Evolutionary conservation across 2,888 invertebrate genomes (phyloP).

Genomic region (Entomobrya multifasciata): DNA sequence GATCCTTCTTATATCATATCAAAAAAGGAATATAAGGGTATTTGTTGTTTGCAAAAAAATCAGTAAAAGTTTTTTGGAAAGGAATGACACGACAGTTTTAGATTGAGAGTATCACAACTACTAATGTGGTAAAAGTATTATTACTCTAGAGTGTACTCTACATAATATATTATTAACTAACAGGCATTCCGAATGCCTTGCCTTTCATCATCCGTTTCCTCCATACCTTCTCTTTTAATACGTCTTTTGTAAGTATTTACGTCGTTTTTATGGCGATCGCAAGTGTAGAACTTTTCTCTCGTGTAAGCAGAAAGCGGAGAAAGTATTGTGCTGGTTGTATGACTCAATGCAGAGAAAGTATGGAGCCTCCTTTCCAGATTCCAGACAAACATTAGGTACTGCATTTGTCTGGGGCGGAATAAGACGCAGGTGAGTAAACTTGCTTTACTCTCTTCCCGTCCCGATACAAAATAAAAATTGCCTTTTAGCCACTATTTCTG

Average conservation of each 20-base stretch:
- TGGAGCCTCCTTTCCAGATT: too few species aligned
- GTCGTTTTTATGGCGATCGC: too few species aligned
- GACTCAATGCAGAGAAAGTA: neutral
- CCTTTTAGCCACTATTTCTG: neutral
- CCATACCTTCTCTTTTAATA: too few species aligned
- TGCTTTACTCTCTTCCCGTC: neutral
- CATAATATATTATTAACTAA: constrained; percentile 9
- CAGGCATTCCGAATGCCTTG: constrained; percentile 6
- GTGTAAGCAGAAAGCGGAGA: constrained; percentile 16
- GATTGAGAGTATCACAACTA: neutral
- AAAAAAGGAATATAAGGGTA: too few species aligned
- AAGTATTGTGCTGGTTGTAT: neutral
- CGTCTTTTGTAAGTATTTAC: too few species aligned
- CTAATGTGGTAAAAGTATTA: neutral
- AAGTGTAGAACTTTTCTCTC: too few species aligned
- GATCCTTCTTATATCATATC: too few species aligned
- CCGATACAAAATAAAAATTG: too few species aligned
- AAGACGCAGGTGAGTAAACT: neutral
- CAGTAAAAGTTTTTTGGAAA: neutral
- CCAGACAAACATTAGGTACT: too few species aligned
- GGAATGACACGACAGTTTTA: too few species aligned
- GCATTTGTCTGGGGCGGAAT: constrained; percentile 1
- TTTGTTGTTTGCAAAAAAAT: too few species aligned
- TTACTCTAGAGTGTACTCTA: neutral
- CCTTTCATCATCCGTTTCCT: constrained; percentile 11